Evolutionary conservation across 2,113 vertebrate species (phyloP).

Genomic region (Calyptomena viridis): DNA sequence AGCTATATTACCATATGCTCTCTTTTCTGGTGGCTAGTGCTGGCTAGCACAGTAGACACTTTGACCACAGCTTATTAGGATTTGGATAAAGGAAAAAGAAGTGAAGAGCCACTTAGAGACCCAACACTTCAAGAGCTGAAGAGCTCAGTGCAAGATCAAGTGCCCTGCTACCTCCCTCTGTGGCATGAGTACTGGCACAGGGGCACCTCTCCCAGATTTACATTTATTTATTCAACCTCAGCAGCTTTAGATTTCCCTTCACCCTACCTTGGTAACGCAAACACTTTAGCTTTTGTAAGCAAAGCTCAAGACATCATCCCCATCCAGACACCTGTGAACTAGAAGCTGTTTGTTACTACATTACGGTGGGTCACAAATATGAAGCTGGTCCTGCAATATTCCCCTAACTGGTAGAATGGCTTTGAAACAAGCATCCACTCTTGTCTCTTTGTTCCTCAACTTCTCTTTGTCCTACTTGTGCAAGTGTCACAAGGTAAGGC

Average conservation of each 20-base stretch:
- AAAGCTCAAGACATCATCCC: background rate
- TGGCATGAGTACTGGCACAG: background rate
- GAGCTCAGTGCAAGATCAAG: background rate
- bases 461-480: background rate
- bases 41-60: background rate
- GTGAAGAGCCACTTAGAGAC: background rate
- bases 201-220: background rate
- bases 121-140: background rate
- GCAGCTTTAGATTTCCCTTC: background rate
- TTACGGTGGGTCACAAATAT: background rate
- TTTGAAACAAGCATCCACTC: background rate
- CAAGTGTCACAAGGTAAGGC: background rate
- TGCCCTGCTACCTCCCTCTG: background rate
- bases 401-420: background rate
- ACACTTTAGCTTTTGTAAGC: background rate
- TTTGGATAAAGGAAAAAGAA: background rate
- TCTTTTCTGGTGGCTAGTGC: background rate
- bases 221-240: background rate
- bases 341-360: background rate
- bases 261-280: background rate
- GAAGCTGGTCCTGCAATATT: background rate
- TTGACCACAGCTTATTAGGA: background rate
- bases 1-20: background rate
- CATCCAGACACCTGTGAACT: background rate
- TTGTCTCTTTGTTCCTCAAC: background rate